These are phyloP conservation scores for Mesocricetus auratus DNA, from an alignment of 2,113 vertebrate genomes.

Conservation along the genomic window DNA sequence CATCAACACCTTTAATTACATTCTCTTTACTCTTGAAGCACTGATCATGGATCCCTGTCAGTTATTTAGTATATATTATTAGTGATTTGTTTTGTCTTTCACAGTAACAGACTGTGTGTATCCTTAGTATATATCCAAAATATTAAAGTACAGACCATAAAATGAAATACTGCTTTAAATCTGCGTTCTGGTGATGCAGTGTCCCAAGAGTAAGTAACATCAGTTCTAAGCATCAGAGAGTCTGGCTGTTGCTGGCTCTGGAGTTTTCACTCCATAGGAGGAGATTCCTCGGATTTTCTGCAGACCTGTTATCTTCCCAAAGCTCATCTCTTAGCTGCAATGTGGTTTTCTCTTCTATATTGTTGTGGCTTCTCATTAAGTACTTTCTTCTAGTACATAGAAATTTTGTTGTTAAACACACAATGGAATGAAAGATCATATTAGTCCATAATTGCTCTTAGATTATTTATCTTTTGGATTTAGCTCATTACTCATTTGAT, in stretches of 20 bases:
- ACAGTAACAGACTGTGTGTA: background rate
- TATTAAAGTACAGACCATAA: background rate
- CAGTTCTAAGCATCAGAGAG: background rate
- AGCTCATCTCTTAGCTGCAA: background rate
- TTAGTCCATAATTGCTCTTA: slow-evolving; percentile 5
- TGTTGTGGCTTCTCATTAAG: background rate
- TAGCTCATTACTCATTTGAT: slow-evolving; percentile 51
- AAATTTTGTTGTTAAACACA: background rate
- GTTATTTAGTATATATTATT: background rate
- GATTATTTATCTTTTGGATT: slow-evolving; percentile 26
- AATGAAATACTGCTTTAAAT: background rate
- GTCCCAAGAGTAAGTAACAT: background rate
- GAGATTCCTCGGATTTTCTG: background rate
- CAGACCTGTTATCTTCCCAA: background rate
- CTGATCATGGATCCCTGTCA: background rate
- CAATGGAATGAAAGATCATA: background rate
- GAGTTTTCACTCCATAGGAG: background rate
- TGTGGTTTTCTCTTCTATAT: background rate
- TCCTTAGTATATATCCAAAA: background rate
- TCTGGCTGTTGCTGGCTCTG: background rate
- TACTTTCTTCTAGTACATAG: background rate
- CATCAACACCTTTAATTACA: background rate
- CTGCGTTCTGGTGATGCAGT: background rate
- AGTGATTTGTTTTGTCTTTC: background rate
- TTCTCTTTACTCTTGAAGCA: background rate